Conservation (phyloP, 2,888 invertebrate species). For the Mythimna ferrago region DNA sequence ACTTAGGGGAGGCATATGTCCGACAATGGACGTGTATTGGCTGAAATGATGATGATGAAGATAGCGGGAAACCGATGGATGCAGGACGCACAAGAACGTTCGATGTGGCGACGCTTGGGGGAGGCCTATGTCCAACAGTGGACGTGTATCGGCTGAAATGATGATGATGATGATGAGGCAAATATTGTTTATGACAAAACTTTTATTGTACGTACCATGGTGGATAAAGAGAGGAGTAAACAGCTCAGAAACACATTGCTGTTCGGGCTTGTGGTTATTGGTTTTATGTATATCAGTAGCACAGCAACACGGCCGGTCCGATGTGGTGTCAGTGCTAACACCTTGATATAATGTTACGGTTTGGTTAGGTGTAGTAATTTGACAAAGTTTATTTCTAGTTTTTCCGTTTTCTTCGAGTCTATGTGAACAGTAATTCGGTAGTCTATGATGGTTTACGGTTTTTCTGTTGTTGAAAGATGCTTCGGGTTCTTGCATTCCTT, state of each 20-base stretch:
- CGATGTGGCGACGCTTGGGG: no score
- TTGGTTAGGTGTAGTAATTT: constrained; percentile 26
- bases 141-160: no score
- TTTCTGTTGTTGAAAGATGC: constrained; percentile 8
- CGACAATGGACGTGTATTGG: no score
- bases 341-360: constrained; percentile 18
- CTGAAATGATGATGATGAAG: no score
- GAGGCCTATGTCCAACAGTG: no score
- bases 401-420: not conserved
- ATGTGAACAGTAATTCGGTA: not conserved
- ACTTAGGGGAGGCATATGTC: no score
- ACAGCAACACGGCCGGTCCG: constrained; percentile 72
- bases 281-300: not conserved
- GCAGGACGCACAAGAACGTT: no score
- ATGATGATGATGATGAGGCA: not conserved
- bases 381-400: constrained; percentile 39
- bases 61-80: no score
- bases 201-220: constrained; percentile 54
- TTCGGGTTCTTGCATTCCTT: constrained; percentile 9
- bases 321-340: constrained; percentile 73
- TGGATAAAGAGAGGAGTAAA: constrained; percentile 68
- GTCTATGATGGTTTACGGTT: not conserved
- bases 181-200: not conserved
- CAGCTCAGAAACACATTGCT: constrained; percentile 70
- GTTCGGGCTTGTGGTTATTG: not conserved